Base-by-base conservation (phyloP, 2,888 invertebrate genomes). In the Andrena hattorfiana region DNA sequence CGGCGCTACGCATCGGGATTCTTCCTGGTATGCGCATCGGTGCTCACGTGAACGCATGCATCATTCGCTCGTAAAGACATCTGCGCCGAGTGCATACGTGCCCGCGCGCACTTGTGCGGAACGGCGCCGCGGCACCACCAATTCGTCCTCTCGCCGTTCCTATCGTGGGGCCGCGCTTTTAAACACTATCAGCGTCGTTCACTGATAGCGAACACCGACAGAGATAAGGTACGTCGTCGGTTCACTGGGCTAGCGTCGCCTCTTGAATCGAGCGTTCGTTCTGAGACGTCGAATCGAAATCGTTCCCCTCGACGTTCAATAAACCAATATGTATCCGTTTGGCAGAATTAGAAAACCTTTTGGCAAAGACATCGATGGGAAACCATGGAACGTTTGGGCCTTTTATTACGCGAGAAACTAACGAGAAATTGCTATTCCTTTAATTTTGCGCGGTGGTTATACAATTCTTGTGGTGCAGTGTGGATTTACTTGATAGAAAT, bases 1-100 rank as follows among this genome's bases (percentile, higher is more conserved):
- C 76, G 79, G 82, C 77, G 69, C 73, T 74, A 77, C 78, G 87
- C 89, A 66, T 87, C 87, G 82, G 79, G 81, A 88, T 84, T 89
- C 89, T 89, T 88, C 88, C 87, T 89, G 89, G 88, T 89, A 85
- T 87, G 85, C 81, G 89, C 78, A 78, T 82, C 83, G 73, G 62
- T 77, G 82, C 75, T 77, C 89, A 84, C 87, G 85, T 83, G 84
- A 81, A 87, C 83, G 87, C 85, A 84, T 89, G 85, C 85, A 87
- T 88, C 85, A 87, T 87, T 85, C 88, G 72, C 77, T 88, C 86
- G 86, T 86, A 87, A 87, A 86, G 72, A 83, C 72, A 77, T 80
- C 84, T 67, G 80, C 83, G 26, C 48, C n/a, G 51, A 64, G 66
- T 13, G 51, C 32, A 20, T 30, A 16, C 60, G 64, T 59, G 35